Evolutionary conservation across 1,140 invertebrate genomes (phyloP), one percentile per base, ranked within the genome.

Genomic region (Neelides sp.): DNA sequence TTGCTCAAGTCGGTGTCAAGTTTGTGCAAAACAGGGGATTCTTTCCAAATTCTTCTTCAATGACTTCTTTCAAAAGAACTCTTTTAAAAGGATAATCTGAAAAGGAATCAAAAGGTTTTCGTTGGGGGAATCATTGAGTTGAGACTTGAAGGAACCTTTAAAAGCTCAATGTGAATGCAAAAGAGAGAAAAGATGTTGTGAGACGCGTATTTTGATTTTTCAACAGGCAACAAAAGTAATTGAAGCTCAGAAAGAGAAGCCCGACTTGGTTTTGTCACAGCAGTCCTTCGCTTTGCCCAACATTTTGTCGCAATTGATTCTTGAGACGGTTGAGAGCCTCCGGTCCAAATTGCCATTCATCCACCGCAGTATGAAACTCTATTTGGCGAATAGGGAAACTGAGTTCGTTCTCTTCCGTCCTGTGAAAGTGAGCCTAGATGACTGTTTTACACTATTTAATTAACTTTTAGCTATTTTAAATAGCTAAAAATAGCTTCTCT

Each of bases 331-430:
- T 57, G 75, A 80, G 37, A 69, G 77, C 32, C 81, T 94, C 22
- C 89, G 89, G 68, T 72, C 77, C 1, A 81, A 83, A 56, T 70
- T 94, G 22, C 80, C 86, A 0, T 72, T 73, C 3, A 69, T 96
- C 3, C 86, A 93, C 61, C 75, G 81, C 1, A 84, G 82, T 4
- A 91, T 97, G 88, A 81, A 89, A 58, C 72, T 97, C 0, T 97
- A 97, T 68, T 70, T 97, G 15, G 85, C 91, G n/a, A 97, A 96
- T 71, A 78, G 80, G 57, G 92, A 96, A 68, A 97, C 93, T 0
- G 91, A 97, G 66, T 89, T 88, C 61, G 95, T 96, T 64, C 73
- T 97, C 1, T 94, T 95, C 62, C 76, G 89, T 48, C 92, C 91
- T 4, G 85, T 96, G 27, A 83, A 86, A 64, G 82, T 85, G 67